These are phyloP conservation scores for Zygothrica quintamaculata DNA, from an alignment of 2,888 invertebrate genomes.

Conservation along the genomic window DNA sequence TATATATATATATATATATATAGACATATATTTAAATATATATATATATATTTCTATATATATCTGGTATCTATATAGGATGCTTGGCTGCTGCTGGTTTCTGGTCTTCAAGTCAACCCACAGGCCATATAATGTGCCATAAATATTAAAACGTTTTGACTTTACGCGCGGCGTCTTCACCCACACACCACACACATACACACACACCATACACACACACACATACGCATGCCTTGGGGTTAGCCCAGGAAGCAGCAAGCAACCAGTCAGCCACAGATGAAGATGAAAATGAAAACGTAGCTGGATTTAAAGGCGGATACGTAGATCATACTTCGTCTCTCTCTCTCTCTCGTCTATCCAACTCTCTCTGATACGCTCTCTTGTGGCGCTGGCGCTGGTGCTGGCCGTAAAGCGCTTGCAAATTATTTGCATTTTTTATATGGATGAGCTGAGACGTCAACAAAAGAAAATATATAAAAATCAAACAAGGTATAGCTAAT, in stretches of 20 bases:
- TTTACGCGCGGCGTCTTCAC: conserved; percentile 66
- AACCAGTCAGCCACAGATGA: too few relatives aligned
- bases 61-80: conserved; percentile 26
- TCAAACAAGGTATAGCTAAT: conserved; percentile 1
- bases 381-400: conserved; percentile 17
- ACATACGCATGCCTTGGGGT: too few relatives aligned
- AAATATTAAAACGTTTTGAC: conserved; percentile 79
- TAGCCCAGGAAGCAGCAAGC: conserved; percentile 28
- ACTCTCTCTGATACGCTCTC: too few relatives aligned
- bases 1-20: conserved; percentile 30
- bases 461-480: conserved; percentile 32
- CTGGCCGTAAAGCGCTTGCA: conserved; percentile 65
- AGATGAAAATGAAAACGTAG: too few relatives aligned
- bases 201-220: too few relatives aligned
- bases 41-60: conserved; percentile 23
- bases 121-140: conserved; percentile 80
- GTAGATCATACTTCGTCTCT: not conserved
- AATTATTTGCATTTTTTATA: conserved; percentile 79
- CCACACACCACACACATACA: too few relatives aligned
- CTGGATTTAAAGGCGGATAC: not conserved
- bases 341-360: too few relatives aligned
- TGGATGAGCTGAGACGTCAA: conserved; percentile 64
- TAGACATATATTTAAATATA: conserved; percentile 26
- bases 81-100: conserved; percentile 6
- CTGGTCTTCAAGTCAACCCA: conserved; percentile 66